These are phyloP conservation scores for Hydrotaea cyrtoneurina DNA, from an alignment of 2,888 invertebrate species.

Conservation along the genomic window DNA sequence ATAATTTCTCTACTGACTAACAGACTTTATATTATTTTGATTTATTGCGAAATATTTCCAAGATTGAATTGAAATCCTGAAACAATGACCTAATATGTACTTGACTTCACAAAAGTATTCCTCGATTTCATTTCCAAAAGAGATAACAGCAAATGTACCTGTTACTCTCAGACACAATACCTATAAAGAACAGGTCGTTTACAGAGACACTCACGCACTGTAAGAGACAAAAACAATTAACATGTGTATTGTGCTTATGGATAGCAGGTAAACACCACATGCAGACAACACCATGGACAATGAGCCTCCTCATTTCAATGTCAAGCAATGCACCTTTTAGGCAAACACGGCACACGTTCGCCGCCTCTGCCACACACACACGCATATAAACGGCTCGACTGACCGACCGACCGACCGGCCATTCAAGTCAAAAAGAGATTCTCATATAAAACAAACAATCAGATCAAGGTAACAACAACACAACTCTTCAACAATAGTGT, in stretches of 20 bases:
- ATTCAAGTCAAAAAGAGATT: background rate
- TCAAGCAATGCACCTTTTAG: constrained; percentile 14
- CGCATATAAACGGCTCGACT: background rate
- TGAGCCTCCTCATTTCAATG: constrained; percentile 23
- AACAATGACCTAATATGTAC: background rate
- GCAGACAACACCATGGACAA: background rate
- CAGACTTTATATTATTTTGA: background rate
- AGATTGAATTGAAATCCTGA: background rate
- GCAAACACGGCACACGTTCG: background rate
- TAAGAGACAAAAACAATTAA: background rate
- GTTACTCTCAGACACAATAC: no score
- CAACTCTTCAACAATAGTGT: background rate
- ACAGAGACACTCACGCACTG: no score
- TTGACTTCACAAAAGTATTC: background rate
- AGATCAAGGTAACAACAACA: constrained; percentile 18
- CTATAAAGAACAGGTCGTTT: constrained; percentile 3
- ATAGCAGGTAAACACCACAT: constrained; percentile 3
- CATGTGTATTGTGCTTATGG: background rate
- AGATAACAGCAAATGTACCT: no score
- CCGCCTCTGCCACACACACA: constrained; percentile 10
- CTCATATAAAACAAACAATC: constrained; percentile 17
- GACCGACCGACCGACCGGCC: background rate
- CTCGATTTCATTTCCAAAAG: no score
- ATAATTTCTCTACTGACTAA: no score
- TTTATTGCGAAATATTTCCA: background rate